phyloP scores from a whole-genome alignment of 2,888 invertebrate genomes.

The Sturmia bella region DNA sequence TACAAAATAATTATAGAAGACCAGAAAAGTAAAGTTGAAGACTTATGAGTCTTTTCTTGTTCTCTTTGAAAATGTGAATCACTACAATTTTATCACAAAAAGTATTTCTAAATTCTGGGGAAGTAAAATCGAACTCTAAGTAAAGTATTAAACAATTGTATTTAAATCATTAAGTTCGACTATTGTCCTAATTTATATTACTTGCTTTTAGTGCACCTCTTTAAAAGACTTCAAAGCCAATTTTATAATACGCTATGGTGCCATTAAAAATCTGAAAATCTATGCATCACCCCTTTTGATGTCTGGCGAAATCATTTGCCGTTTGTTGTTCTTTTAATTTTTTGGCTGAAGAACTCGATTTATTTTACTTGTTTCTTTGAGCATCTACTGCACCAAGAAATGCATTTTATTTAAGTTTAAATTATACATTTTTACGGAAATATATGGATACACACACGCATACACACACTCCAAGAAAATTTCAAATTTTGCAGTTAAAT shows the following conservation, averaged over 20 bases:
- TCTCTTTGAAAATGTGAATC: too few species aligned
- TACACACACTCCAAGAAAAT: too few species aligned
- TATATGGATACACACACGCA: neutral
- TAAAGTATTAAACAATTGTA: too few species aligned
- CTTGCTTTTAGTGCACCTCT: neutral
- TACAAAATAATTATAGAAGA: too few species aligned
- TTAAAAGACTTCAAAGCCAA: slow-evolving; percentile 43
- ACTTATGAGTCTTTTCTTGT: too few species aligned
- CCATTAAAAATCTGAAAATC: slow-evolving; percentile 35
- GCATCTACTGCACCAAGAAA: neutral
- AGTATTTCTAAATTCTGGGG: too few species aligned
- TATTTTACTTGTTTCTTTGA: neutral
- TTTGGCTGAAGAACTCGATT: slow-evolving; percentile 22
- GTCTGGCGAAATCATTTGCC: slow-evolving; percentile 4
- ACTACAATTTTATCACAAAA: too few species aligned
- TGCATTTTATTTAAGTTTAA: neutral
- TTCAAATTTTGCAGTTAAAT: slow-evolving; percentile 41
- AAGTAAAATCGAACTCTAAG: too few species aligned
- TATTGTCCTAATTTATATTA: too few species aligned
- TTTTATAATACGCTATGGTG: slow-evolving; percentile 20
- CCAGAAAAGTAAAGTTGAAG: too few species aligned
- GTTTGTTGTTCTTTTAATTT: neutral
- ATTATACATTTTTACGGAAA: neutral
- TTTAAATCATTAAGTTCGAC: too few species aligned
- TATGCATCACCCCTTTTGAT: neutral